Conservation (phyloP, 2,113 vertebrate species). For the Bos indicus region DNA sequence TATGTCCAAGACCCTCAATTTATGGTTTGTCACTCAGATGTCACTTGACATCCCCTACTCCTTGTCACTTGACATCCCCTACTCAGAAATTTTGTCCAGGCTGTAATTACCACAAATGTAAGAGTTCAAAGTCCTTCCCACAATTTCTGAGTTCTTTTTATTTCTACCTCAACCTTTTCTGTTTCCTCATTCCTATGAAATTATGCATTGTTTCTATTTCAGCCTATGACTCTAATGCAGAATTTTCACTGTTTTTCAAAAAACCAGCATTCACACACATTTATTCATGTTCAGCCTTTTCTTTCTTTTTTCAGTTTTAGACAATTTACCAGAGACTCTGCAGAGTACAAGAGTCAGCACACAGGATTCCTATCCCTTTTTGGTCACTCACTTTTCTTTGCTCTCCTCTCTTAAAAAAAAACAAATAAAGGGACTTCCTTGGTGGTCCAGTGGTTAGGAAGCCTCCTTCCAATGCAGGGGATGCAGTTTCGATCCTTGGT, state of each 20-base stretch:
- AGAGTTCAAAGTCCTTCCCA: not conserved
- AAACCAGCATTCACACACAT: not conserved
- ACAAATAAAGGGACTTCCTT: not conserved
- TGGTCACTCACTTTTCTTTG: not conserved
- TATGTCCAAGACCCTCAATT: not conserved
- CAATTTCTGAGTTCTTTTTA: not conserved
- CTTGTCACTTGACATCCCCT: too few relatives aligned
- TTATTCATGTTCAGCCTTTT: not conserved
- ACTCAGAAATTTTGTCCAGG: not conserved
- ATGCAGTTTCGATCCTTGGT: fast-evolving
- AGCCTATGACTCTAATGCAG: not conserved
- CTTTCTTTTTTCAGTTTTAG: not conserved
- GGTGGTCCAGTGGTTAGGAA: not conserved
- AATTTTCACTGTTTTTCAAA: not conserved
- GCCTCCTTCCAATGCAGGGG: not conserved
- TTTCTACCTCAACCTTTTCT: not conserved
- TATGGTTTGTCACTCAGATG: not conserved
- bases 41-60: not conserved
- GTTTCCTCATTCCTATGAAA: not conserved
- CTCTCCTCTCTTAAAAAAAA: not conserved
- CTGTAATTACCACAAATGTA: not conserved
- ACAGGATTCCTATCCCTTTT: not conserved
- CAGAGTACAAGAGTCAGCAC: not conserved
- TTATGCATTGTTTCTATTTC: not conserved
- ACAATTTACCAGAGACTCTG: not conserved